Conservation (phyloP, 1,140 invertebrate species). For the Pogonognathellus flavescens region DNA sequence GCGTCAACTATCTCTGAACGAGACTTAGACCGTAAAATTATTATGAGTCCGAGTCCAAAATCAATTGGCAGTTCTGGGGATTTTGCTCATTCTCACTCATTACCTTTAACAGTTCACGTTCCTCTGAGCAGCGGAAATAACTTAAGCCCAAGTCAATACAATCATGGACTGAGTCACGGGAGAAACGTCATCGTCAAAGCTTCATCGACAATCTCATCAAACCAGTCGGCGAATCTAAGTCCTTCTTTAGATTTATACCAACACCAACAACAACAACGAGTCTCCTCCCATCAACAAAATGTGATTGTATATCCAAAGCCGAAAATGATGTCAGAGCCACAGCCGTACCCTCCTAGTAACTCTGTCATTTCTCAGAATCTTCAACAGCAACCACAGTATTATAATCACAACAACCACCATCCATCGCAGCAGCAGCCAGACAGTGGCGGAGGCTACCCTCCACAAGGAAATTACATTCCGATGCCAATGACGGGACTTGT, state of each 20-base stretch:
- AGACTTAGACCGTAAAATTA: slow-evolving; percentile 60
- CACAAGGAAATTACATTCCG: slow-evolving; percentile 44
- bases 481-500: slow-evolving; percentile 36
- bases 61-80: slow-evolving; percentile 37
- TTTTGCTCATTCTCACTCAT: slow-evolving; percentile 50
- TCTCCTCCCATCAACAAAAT: slow-evolving; percentile 62
- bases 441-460: slow-evolving; percentile 26
- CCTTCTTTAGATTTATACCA: slow-evolving; percentile 52
- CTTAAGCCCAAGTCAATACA: slow-evolving; percentile 39
- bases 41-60: slow-evolving; percentile 65
- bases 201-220: slow-evolving; percentile 50
- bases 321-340: slow-evolving; percentile 51
- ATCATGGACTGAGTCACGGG: slow-evolving; percentile 49
- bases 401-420: slow-evolving; percentile 46
- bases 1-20: background rate
- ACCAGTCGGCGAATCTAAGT: slow-evolving; percentile 36
- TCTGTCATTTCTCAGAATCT: slow-evolving; percentile 58
- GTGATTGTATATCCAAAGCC: slow-evolving; percentile 66
- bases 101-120: slow-evolving; percentile 64
- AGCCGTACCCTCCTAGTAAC: slow-evolving; percentile 34
- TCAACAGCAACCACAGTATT: slow-evolving; percentile 62
- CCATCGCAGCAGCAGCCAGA: background rate
- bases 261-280: slow-evolving; percentile 17
- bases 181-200: slow-evolving; percentile 65
- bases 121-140: slow-evolving; percentile 44